Evolutionary conservation across 2,888 invertebrate species (phyloP), one percentile per base, ranked within the genome.

Genomic region (Acronicta psi): DNA sequence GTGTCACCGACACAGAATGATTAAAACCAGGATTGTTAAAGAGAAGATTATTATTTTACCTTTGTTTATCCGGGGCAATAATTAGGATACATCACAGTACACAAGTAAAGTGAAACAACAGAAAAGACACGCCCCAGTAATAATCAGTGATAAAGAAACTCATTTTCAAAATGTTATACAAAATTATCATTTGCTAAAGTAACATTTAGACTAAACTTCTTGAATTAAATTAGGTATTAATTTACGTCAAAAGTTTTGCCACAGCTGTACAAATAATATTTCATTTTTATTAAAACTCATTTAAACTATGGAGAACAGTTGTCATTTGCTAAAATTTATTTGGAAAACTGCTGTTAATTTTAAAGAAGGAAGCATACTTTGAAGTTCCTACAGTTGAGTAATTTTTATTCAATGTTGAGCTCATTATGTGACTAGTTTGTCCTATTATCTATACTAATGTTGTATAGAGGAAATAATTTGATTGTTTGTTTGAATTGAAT

Each of bases 251-350:
- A 46, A 50, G 13, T 57, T 57, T 29, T 11, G 29, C n/a, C 29
- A 57, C 44, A 62, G 44, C 50, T 63, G 66, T 45, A 25, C 18
- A 41, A 65, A 56, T 50, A 14, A 45, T 29, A n/a, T 34, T 45
- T 57, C 10, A 31, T 23, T 57, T 64, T 50, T 13, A 34, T 18
- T 20, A 4, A 34, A 66, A 34, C 18, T 50, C 6, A 14, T 45
- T 44, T 14, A 29, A 40, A 49, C 7, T 64, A 16, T 18, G 13
- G 2, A 6, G 16, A 36, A 47, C 47, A 1, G 20, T 41, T 37
- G 41, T 18, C 6, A 45, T 51, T 45, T 37, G 18, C 8, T 17
- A 40, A 40, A 40, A 17, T 18, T n/a, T 40, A 20, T 40, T 18
- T 13, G 7, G 20, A 18, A 6, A 20, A 2, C 40, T 34, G 34